Evolutionary conservation across 92 coral and sea anemone species (phyloP).

Genomic region (Montipora capitata): DNA sequence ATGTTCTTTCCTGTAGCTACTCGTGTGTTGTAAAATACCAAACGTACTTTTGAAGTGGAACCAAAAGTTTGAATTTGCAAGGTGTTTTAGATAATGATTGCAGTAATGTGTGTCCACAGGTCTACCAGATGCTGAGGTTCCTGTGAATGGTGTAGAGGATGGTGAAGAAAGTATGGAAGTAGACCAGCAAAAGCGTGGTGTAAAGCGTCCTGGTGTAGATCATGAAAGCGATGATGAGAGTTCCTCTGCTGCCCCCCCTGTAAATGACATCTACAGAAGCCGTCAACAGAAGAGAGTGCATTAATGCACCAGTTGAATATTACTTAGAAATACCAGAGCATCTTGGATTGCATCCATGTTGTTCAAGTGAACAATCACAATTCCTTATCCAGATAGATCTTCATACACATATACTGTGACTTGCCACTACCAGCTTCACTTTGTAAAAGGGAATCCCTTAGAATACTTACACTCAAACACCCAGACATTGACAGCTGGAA

Average conservation of each 20-base stretch:
- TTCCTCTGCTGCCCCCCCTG: conserved; percentile 89
- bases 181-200: conserved; percentile 89
- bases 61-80: not conserved
- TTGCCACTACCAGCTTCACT: too few species aligned
- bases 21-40: too few species aligned
- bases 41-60: too few species aligned
- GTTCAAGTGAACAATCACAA: not conserved
- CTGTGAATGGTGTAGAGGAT: conserved; percentile 82
- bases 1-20: too few species aligned
- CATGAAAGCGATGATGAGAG: conserved; percentile 97
- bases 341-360: not conserved
- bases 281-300: conserved; percentile 97
- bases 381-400: not conserved
- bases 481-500: too few species aligned
- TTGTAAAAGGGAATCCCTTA: too few species aligned
- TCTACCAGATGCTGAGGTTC: conserved; percentile 65
- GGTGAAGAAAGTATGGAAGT: conserved; percentile 80
- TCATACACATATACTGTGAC: too few species aligned
- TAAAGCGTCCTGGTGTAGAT: conserved; percentile 88
- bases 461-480: too few species aligned
- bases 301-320: conserved; percentile 3
- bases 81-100: not conserved
- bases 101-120: not conserved
- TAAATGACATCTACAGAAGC: conserved; percentile 94
- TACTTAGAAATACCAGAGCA: not conserved